Evolutionary conservation across 2,888 invertebrate genomes (phyloP).

Genomic region (Drosophila pseudotalamancana): DNA sequence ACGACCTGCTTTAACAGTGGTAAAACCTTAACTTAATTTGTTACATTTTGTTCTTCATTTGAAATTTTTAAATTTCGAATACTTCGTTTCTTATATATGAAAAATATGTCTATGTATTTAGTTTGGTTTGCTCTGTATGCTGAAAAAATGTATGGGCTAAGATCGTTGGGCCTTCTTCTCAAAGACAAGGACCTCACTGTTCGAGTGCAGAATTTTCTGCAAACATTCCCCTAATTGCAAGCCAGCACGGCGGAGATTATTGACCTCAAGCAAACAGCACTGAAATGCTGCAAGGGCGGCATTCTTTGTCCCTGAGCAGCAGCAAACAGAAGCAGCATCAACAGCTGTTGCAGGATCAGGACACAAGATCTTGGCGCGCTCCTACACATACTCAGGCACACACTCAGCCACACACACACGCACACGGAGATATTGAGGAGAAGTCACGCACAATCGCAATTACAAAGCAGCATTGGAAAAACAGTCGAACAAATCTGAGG

Average conservation of each 20-base stretch:
- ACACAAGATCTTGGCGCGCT: slow-evolving; percentile 48
- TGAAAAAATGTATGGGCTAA: no score
- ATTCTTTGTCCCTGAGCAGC: slow-evolving; percentile 43
- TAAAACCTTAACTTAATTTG: no score
- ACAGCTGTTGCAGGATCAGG: slow-evolving; percentile 50
- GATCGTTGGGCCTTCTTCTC: slow-evolving; percentile 3
- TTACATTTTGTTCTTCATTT: no score
- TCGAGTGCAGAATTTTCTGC: slow-evolving; percentile 27
- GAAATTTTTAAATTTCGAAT: no score
- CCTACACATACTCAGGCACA: slow-evolving; percentile 22
- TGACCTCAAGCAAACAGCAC: slow-evolving; percentile 63
- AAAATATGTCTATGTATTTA: no score
- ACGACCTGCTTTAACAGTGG: no score
- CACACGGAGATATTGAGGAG: slow-evolving; percentile 14
- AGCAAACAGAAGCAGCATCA: slow-evolving; percentile 37
- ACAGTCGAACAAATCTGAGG: slow-evolving; percentile 60
- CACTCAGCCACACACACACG: not conserved
- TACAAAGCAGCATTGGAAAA: slow-evolving; percentile 23
- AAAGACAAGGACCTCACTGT: not conserved
- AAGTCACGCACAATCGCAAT: slow-evolving; percentile 65
- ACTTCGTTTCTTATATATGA: no score
- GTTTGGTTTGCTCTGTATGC: no score
- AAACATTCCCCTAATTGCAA: slow-evolving; percentile 26
- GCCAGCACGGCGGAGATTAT: slow-evolving; percentile 65
- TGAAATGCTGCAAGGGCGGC: slow-evolving; percentile 47